Conservation (phyloP, 2,888 invertebrate genomes). For the Ceraclea dissimilis region DNA sequence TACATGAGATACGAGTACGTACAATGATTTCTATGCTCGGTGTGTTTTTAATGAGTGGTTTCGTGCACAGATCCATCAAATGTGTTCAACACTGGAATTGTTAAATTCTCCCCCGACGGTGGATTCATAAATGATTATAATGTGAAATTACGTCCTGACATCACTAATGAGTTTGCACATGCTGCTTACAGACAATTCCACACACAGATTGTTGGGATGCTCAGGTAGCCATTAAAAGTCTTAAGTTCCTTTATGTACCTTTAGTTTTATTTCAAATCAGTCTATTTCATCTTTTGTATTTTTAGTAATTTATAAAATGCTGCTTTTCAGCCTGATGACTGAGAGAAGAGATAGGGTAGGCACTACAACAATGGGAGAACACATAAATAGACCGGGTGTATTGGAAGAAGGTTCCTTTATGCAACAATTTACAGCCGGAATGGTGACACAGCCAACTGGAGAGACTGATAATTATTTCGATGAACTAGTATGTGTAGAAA, state of each 20-base stretch:
- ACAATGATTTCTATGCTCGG: no score
- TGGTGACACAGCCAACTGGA: not conserved
- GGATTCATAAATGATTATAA: no score
- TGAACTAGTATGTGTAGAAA: not conserved
- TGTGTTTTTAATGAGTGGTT: no score
- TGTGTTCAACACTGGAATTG: no score
- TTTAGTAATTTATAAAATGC: no score
- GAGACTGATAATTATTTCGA: not conserved
- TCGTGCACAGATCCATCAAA: no score
- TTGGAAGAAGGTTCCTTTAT: not conserved
- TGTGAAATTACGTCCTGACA: conserved; percentile 34
- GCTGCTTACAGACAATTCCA: conserved; percentile 61
- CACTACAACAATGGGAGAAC: not conserved
- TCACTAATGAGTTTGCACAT: conserved; percentile 55
- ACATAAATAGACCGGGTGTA: not conserved
- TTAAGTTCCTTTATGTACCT: no score
- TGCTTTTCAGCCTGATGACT: not conserved
- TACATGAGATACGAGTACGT: no score
- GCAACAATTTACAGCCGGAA: not conserved
- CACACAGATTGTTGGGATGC: conserved; percentile 47
- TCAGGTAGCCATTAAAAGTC: conserved; percentile 42
- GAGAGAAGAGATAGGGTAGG: not conserved
- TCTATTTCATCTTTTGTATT: no score
- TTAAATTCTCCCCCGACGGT: no score
- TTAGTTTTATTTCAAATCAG: no score